Percentiles rank a stretch among this genome's conserved stretches.
These are phyloP conservation scores for Bostrychus sinensis DNA, from an alignment of 2,113 vertebrate species.

Conservation along the genomic window DNA sequence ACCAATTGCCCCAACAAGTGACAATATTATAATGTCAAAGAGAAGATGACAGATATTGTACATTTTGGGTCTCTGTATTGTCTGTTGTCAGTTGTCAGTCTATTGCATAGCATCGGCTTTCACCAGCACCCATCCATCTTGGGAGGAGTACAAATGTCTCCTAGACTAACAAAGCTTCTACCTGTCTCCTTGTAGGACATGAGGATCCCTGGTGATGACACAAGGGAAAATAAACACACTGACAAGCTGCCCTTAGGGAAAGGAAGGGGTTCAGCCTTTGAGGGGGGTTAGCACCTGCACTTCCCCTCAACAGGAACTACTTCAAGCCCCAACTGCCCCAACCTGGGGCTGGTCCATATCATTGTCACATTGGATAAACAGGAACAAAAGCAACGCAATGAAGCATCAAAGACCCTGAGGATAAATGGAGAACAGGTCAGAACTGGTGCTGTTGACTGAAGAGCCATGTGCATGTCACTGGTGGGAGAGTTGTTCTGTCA, in stretches of 20 bases:
- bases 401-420: conserved; percentile 71
- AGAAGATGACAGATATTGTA: too few species aligned
- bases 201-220: conserved; percentile 66
- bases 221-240: conserved; percentile 69
- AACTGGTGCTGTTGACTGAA: conserved; percentile 65
- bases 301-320: conserved; percentile 66
- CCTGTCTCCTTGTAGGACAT: conserved; percentile 45
- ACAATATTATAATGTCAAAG: too few species aligned
- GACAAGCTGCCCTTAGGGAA: conserved; percentile 61
- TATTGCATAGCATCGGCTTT: conserved; percentile 18
- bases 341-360: conserved; percentile 74
- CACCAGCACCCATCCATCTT: conserved; percentile 25
- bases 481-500: not conserved
- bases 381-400: conserved; percentile 64
- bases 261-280: conserved; percentile 37
- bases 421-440: conserved; percentile 71
- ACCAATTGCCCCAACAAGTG: too few species aligned
- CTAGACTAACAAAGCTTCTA: conserved; percentile 31
- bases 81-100: not conserved
- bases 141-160: conserved; percentile 33
- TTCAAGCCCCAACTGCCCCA: conserved; percentile 68
- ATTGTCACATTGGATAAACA: conserved; percentile 73
- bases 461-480: not conserved
- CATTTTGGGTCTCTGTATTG: not conserved
- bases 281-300: conserved; percentile 68